Evolutionary conservation across 1,140 invertebrate species (phyloP).

Genomic region (Orussus abietinus): DNA sequence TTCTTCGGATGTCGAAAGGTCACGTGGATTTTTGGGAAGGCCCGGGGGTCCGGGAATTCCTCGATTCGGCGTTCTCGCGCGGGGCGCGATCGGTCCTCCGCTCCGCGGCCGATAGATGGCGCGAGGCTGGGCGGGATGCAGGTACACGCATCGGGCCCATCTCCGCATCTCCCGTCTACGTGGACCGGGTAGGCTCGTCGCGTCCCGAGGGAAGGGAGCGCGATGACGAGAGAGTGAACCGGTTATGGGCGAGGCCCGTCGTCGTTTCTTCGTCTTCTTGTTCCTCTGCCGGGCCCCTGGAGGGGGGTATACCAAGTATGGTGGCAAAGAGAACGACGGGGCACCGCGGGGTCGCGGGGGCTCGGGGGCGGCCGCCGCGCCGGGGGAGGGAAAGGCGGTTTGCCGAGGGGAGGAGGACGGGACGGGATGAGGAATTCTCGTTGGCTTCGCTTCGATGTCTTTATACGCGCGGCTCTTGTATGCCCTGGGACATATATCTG

Average conservation of each 20-base stretch:
- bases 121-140: too few relatives aligned
- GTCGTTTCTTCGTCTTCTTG: slow-evolving; percentile 24
- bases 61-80: too few relatives aligned
- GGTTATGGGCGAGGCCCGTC: slow-evolving; percentile 52
- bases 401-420: slow-evolving; percentile 17
- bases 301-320: slow-evolving; percentile 49
- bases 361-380: background rate
- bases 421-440: slow-evolving; percentile 55
- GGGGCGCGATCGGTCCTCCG: too few relatives aligned
- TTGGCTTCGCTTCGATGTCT: slow-evolving; percentile 54
- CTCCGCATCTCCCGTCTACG: too few relatives aligned
- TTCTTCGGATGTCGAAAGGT: too few relatives aligned
- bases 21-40: too few relatives aligned
- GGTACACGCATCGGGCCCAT: too few relatives aligned
- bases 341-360: too few relatives aligned
- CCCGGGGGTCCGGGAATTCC: too few relatives aligned
- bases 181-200: slow-evolving; percentile 31
- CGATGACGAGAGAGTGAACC: slow-evolving; percentile 48
- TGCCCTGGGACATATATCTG: slow-evolving; percentile 54
- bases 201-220: slow-evolving; percentile 21
- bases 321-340: slow-evolving; percentile 50
- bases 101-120: too few relatives aligned
- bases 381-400: background rate
- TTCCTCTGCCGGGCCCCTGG: slow-evolving; percentile 17
- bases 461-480: slow-evolving; percentile 54